Base-by-base conservation (phyloP, 2,797 vertebrate species). In the Ceryle rudis region DNA sequence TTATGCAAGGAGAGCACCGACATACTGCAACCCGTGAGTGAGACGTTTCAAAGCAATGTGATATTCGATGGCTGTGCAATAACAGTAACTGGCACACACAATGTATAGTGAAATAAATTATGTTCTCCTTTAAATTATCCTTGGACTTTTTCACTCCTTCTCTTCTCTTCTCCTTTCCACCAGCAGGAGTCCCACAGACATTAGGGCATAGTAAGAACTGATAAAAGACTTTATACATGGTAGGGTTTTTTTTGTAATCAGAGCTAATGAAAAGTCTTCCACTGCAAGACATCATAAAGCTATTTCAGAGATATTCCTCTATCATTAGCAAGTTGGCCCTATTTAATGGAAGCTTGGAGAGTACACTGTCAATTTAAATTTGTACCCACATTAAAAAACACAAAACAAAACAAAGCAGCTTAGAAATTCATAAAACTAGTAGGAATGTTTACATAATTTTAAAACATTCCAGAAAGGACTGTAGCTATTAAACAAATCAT, bases 131-230 rank as follows among this genome's bases (percentile, higher is more conserved):
- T 89, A 29, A 66, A 47, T 70, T 11, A 37, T 12, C 39, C 70
- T 62, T 19, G 33, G 29, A 33, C 10, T 84, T 89, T 64, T 35
- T 35, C 17, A 41, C 47, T 58, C 66, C 11, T 41, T 71, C 22
- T 73, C 15, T 42, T 69, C 66, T 71, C 23, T 74, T 86, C 69
- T 61, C 13, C 21, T 39, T 83, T 67, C 13, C 29, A 65, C 87
- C 94, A 88, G 91, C 82, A 96, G 96, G 41, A 93, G 89, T 93
- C 91, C 88, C 81, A 47, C 79, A 73, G 33, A 84, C 47, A 79
- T 39, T 23, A 73, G 18, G 35, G 23, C 52, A 82, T 5, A 31
- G 81, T 31, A 55, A 64, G 49, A 75, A 49, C 35, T 47, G 49
- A 31, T 13, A 37, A 22, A 74, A 55, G n/a, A n/a, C 11, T 26